A percentile compares a stretch with the other conserved stretches of the same genome.
Evolutionary conservation across 2,797 vertebrate genomes (phyloP).

Genomic region (Fistularia commersonii): DNA sequence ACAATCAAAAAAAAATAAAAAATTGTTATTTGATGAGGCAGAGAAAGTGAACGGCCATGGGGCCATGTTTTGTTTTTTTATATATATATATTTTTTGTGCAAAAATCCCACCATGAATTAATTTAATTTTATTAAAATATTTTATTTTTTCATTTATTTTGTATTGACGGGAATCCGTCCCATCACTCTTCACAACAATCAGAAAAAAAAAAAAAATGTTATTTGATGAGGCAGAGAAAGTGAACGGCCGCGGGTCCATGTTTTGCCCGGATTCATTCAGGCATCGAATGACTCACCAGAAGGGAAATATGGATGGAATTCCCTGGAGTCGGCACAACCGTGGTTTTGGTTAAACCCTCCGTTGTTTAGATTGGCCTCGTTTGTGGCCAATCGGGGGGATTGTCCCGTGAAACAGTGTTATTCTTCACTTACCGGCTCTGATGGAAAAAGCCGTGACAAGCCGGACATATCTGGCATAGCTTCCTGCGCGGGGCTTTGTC

Average conservation of each 20-base stretch:
- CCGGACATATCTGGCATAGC: constrained; percentile 76
- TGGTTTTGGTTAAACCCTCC: constrained; percentile 67
- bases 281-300: constrained; percentile 59
- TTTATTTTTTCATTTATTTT: too few relatives aligned
- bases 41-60: constrained; percentile 1
- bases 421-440: constrained; percentile 64
- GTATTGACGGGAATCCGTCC: background rate
- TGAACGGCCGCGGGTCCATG: constrained; percentile 31
- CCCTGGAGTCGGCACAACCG: constrained; percentile 61
- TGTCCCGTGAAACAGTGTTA: constrained; percentile 68
- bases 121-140: too few relatives aligned
- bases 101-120: too few relatives aligned
- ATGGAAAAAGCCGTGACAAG: constrained; percentile 44
- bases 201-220: constrained; percentile 1
- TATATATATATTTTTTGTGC: too few relatives aligned
- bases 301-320: constrained; percentile 71
- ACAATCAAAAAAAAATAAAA: constrained; percentile 3
- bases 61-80: constrained; percentile 72
- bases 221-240: constrained; percentile 1
- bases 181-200: background rate
- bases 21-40: background rate
- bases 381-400: constrained; percentile 61
- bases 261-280: constrained; percentile 71
- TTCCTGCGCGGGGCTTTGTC: constrained; percentile 65
- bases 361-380: constrained; percentile 66